Base-by-base conservation (phyloP, 2,888 invertebrate species). In the Leptarthrus brevirostris region DNA sequence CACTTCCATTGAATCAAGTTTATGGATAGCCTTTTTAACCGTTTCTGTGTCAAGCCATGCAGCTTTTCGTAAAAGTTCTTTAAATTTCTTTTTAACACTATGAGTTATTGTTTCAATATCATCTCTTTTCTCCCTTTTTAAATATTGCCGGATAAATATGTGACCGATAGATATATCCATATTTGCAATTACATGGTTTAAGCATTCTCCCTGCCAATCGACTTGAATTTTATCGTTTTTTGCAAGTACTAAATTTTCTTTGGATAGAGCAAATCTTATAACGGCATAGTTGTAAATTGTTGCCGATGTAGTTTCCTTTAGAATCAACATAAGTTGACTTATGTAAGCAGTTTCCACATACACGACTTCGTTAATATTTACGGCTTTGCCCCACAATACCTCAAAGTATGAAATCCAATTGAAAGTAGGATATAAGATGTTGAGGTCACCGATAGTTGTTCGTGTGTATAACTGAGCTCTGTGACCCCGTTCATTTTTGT, bases 101-200 rank as follows among this genome's bases (percentile, higher is more conserved):
- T 36, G 22, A 24, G 22, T 34, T 36, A 71, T 54, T 12, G 5
- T 22, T 10, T 54, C 14, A 4, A 71, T 36, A n/a, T 71, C 71
- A n/a, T 14, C 3, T 20, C 22, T 20, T 24, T 71, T 71, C 14
- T 16, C n/a, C 12, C 40, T 20, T 40, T 30, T 40, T 22, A 71
- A 54, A 71, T 36, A 71, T 18, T 22, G 34, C 12, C 54, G 26
- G 1, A 71, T 53, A 78, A 94, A 95, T 89, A 95, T 93, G 10
- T 26, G 5, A 3, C 24, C 36, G 14, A 40, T 18, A 14, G 54
- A 53, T 81, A 94, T 94, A 14, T 92, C 90, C 88, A 95, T 87
- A 72, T 92, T 92, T 79, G 91, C 92, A 80, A 92, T 93, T 2
- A 95, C 93, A 77, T 95, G 95, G 3, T 91, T 90, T 1, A 96